phyloP scores from a whole-genome alignment of 2,797 vertebrate species.

The Vipera latastei region DNA sequence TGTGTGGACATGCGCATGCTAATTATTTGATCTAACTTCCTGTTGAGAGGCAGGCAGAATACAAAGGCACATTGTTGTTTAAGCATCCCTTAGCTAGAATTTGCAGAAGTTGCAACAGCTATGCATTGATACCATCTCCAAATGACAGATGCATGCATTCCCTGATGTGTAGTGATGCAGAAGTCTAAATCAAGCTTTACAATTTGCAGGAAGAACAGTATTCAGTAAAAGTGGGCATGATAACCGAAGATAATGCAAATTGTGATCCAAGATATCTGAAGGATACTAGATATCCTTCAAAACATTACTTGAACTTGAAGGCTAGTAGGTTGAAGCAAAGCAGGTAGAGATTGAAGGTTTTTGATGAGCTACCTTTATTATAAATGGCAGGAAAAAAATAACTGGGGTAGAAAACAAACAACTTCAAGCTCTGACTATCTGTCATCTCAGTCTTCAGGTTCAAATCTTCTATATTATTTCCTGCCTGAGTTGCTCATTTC shows the following conservation, averaged over 20 bases:
- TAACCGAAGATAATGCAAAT: neutral
- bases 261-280: neutral
- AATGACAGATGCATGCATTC: neutral
- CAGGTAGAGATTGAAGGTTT: neutral
- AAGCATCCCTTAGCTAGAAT: neutral
- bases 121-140: no score
- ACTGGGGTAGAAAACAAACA: neutral
- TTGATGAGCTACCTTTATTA: neutral
- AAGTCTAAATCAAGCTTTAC: neutral
- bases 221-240: neutral
- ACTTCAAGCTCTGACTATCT: neutral
- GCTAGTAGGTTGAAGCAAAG: neutral
- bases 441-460: neutral
- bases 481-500: neutral
- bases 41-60: neutral
- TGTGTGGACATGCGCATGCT: neutral
- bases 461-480: neutral
- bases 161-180: neutral
- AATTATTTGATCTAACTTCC: neutral
- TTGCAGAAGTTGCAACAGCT: neutral
- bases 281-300: neutral
- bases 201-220: neutral
- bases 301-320: neutral
- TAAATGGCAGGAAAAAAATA: neutral
- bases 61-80: neutral